Conservation (phyloP, 2,888 invertebrate species). For the Cheilosia variabilis region DNA sequence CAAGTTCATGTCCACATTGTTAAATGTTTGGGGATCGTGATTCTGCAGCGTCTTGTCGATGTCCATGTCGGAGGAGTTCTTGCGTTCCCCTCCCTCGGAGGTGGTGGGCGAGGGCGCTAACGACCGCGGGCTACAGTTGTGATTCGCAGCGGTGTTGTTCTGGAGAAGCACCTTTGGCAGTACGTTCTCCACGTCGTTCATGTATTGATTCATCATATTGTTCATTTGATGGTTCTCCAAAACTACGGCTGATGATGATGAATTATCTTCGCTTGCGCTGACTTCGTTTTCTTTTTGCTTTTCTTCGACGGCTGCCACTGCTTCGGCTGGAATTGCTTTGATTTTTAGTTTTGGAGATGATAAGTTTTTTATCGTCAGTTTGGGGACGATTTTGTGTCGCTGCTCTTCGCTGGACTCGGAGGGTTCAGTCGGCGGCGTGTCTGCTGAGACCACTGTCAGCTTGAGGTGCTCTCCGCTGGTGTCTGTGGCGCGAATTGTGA, state of each 20-base stretch:
- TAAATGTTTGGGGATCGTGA: constrained; percentile 82
- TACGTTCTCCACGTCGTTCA: constrained; percentile 58
- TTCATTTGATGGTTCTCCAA: constrained; percentile 60
- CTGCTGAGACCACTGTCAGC: constrained; percentile 73
- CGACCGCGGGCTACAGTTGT: constrained; percentile 34
- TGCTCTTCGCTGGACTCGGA: constrained; percentile 50
- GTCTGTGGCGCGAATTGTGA: constrained; percentile 79
- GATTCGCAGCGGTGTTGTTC: constrained; percentile 41
- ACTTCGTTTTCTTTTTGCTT: constrained; percentile 61
- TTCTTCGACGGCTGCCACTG: constrained; percentile 76
- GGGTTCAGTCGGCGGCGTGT: constrained; percentile 39
- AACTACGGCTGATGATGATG: constrained; percentile 69
- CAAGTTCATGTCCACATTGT: constrained; percentile 78
- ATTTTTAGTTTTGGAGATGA: constrained; percentile 84
- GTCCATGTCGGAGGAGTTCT: constrained; percentile 82
- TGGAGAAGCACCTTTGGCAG: constrained; percentile 63
- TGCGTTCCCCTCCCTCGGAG: constrained; percentile 40
- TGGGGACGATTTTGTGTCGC: constrained; percentile 80
- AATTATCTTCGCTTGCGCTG: constrained; percentile 64
- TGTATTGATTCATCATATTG: constrained; percentile 67
- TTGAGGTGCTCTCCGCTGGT: constrained; percentile 77
- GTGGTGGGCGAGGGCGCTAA: constrained; percentile 16
- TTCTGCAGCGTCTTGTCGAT: constrained; percentile 81
- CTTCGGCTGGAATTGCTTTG: constrained; percentile 81
- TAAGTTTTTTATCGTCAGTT: constrained; percentile 83